Evolutionary conservation across 1,140 invertebrate genomes (phyloP).

Genomic region (Heliconius hermathena): DNA sequence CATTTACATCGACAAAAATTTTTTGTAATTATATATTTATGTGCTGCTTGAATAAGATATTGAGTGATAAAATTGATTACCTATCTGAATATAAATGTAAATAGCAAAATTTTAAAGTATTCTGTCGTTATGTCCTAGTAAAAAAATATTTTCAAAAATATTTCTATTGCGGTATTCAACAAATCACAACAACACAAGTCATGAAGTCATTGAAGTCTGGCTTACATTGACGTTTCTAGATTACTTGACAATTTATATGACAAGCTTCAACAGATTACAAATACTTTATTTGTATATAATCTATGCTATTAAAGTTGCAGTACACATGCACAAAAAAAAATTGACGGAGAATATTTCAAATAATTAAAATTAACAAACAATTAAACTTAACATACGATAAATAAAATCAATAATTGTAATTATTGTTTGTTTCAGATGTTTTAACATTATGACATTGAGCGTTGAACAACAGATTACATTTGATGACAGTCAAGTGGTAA

Average conservation of each 20-base stretch:
- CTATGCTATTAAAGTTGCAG: background rate
- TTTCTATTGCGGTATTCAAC: background rate
- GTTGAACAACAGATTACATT: conserved; percentile 63
- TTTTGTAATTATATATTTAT: no score
- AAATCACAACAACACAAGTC: background rate
- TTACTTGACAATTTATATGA: background rate
- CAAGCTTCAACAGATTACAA: background rate
- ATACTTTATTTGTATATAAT: background rate
- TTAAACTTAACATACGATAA: no score
- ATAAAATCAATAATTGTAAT: conserved; percentile 1
- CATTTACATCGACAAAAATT: background rate
- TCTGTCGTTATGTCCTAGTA: background rate
- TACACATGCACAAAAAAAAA: background rate
- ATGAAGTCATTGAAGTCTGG: background rate
- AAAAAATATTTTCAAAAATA: background rate
- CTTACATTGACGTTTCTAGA: background rate
- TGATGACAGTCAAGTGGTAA: conserved; percentile 67
- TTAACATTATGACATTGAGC: conserved; percentile 59
- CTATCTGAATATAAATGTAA: background rate
- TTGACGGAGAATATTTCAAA: no score
- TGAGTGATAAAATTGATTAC: background rate
- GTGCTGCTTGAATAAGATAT: no score
- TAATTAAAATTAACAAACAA: no score
- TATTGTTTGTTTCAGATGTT: conserved; percentile 51
- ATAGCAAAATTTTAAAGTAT: background rate